phyloP scores from a whole-genome alignment of 2,797 vertebrate genomes.

The Enteromius radiatus region DNA sequence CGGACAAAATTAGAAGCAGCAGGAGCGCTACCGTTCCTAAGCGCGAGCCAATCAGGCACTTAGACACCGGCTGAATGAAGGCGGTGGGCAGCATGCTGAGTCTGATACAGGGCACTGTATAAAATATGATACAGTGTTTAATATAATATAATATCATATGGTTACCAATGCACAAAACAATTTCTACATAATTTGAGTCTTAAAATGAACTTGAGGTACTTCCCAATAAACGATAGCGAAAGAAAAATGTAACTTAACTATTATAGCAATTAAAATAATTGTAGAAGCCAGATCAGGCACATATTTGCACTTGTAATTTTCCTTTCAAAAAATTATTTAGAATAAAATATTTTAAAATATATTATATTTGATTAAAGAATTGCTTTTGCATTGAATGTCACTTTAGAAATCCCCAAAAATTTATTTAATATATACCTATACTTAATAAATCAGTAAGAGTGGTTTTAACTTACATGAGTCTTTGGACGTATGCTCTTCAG shows the following conservation, averaged over 20 bases:
- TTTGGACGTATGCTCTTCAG: conserved; percentile 35
- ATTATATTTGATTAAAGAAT: background rate
- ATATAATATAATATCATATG: background rate
- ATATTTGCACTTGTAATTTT: background rate
- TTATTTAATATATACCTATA: background rate
- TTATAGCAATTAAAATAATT: background rate
- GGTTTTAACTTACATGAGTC: conserved; percentile 43
- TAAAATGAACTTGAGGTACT: background rate
- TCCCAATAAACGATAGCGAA: background rate
- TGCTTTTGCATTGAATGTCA: background rate
- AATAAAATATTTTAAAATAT: background rate
- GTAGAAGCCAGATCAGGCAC: background rate
- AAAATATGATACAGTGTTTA: background rate
- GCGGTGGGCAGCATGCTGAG: conserved; percentile 73
- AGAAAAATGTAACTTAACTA: background rate
- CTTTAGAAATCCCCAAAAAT: background rate
- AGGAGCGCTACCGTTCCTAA: conserved; percentile 76
- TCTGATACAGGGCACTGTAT: conserved; percentile 64
- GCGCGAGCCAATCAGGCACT: conserved; percentile 67
- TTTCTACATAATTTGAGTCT: background rate
- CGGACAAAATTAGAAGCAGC: conserved; percentile 79
- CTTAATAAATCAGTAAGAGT: background rate
- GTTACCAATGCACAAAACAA: no score
- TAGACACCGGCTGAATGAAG: conserved; percentile 59
- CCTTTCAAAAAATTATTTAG: background rate